Evolutionary conservation across 2,797 vertebrate species (phyloP), one percentile per base, ranked within the genome.

Genomic region (Phrynocephalus forsythii): DNA sequence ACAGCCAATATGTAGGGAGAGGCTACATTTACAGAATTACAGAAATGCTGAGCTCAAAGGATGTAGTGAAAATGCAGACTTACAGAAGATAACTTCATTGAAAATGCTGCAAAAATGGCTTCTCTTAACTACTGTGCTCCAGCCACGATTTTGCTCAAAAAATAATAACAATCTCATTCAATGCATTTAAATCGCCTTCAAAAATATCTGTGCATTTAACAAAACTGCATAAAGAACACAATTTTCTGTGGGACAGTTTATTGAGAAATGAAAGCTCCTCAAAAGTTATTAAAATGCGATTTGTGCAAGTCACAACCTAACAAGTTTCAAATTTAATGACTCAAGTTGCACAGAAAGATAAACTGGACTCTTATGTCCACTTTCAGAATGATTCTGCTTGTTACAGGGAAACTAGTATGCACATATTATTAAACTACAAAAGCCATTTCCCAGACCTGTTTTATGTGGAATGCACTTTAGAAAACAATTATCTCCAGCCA

Each of bases 391-490:
- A 90, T 82, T 66, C 22, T 85, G 86, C 91, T 92, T 86, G 79
- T 72, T 85, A 89, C 72, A 2, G 69, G 56, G 76, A 71, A 56
- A 75, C 24, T 33, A 76, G 11, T 48, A 75, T 26, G 33, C 33
- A 52, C 71, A 85, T 84, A 84, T 90, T 71, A 81, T 91, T 90
- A 87, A 87, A 91, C 90, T 79, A 63, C 50, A 89, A 89, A 8
- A 89, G 79, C 67, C 48, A 90, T 89, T 93, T 91, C 60, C 89
- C 91, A 90, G 91, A 92, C 91, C 85, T 86, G 86, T 86, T 89
- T 89, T 56, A 50, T 52, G 7, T 67, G 5, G 33, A 44, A 84
- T 48, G 20, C 10, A 38, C 89, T 93, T 79, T 86, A 80, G 69
- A 8, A 82, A 90, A 89, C 2, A 87, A 77, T 56, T 90, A 81